These are phyloP conservation scores for Ispidina lecontei DNA, from an alignment of 2,797 vertebrate genomes.

Conservation along the genomic window DNA sequence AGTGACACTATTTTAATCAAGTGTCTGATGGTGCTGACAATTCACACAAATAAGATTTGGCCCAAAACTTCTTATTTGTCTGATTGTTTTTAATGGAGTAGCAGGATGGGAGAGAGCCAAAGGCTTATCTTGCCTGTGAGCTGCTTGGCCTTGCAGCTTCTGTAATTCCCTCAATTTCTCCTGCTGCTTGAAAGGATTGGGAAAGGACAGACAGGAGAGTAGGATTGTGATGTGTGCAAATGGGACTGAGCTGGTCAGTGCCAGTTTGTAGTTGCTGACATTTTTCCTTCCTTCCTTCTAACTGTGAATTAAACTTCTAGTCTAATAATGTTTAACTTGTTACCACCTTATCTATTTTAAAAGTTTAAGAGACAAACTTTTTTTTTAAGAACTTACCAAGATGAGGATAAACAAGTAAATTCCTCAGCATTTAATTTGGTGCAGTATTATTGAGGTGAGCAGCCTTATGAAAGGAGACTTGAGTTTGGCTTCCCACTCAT, in stretches of 20 bases:
- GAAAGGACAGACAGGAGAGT: neutral
- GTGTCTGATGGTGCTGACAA: neutral
- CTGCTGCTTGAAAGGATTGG: neutral
- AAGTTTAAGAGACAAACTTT: neutral
- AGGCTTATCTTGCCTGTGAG: neutral
- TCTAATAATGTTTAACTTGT: neutral
- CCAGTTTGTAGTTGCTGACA: neutral
- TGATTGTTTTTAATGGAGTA: neutral
- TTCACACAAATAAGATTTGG: neutral
- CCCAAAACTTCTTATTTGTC: neutral
- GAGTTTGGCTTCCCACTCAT: neutral
- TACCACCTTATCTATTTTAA: neutral
- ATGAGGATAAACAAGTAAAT: slow-evolving; percentile 1
- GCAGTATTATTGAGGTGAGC: neutral
- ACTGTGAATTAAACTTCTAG: neutral
- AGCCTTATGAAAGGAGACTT: neutral
- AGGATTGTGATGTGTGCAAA: neutral
- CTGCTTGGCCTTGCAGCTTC: neutral
- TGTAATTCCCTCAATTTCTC: neutral
- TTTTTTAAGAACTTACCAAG: neutral
- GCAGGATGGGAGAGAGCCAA: neutral
- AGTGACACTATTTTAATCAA: neutral
- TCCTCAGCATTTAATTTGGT: neutral
- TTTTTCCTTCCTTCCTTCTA: neutral
- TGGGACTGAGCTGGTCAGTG: neutral